A percentile compares a stretch with the other conserved stretches of the same genome.
Evolutionary conservation across 2,797 vertebrate genomes (phyloP).

Genomic region (Lepus townsendii): DNA sequence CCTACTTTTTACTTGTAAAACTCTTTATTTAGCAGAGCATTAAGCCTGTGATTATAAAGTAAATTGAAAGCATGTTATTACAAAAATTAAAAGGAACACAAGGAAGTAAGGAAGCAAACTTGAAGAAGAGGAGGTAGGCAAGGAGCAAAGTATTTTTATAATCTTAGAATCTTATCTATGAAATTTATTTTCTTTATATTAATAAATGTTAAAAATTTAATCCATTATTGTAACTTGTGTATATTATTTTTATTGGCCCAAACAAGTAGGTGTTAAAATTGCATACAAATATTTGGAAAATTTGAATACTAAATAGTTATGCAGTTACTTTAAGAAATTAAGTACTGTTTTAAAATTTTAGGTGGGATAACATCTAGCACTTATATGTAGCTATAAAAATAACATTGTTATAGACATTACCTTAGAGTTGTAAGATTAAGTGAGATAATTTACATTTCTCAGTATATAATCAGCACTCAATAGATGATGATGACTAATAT

Average conservation of each 20-base stretch:
- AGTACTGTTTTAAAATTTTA: background rate
- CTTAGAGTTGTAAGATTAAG: conserved; percentile 25
- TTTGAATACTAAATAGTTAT: background rate
- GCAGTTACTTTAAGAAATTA: conserved; percentile 16
- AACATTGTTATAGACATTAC: background rate
- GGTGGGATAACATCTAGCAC: background rate
- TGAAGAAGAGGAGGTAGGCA: too few relatives aligned
- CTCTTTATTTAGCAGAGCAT: too few relatives aligned
- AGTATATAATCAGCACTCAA: background rate
- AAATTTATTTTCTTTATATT: too few relatives aligned
- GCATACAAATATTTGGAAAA: background rate
- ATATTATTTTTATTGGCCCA: conserved; percentile 21
- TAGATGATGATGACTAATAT: background rate
- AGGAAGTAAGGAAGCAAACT: too few relatives aligned
- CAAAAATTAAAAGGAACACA: too few relatives aligned
- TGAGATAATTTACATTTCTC: background rate
- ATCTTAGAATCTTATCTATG: too few relatives aligned
- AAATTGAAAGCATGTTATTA: too few relatives aligned
- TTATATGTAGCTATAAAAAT: background rate
- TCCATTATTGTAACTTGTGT: background rate
- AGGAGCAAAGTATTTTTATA: too few relatives aligned
- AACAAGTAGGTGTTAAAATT: conserved; percentile 25
- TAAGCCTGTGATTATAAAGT: too few relatives aligned
- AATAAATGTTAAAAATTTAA: too few relatives aligned
- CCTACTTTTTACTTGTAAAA: too few relatives aligned